Evolutionary conservation across 2,888 invertebrate species (phyloP), one percentile per base, ranked within the genome.

Genomic region (Palloptera scutellata): DNA sequence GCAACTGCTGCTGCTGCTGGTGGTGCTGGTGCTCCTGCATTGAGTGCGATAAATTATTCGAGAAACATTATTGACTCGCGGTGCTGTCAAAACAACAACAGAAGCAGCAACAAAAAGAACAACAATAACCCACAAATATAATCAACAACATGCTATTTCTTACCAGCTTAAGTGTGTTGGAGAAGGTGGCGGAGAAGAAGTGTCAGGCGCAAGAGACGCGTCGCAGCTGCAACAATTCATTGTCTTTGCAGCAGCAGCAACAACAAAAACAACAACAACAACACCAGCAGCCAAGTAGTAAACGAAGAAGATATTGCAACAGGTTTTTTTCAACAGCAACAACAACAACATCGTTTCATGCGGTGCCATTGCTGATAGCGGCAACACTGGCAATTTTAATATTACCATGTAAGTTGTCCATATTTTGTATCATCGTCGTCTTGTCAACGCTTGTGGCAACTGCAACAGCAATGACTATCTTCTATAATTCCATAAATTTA

Each of bases 401-500:
- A 62, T 59, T 67, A 40, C 62, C 61, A 55, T 57, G 66, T 66
- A 61, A 66, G 66, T 66, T 30, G 30, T n/a, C n/a, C n/a, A n/a
- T 4, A 66, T 20, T 60, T 45, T 45, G 42, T 59, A 41, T 30
- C 30, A 30, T 30, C 30, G 30, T 30, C 30, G 30, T 30, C 30
- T 30, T 6, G 30, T 30, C 6, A 30, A 4, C 30, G 30, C 30
- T 30, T 30, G 30, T 30, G 30, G 30, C 30, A 30, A 30, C 30
- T 30, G 30, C 30, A 2, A 30, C 30, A 30, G 30, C 30, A 30
- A 30, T 30, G 30, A 30, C 30, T 30, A 30, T 30, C 6, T 30
- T 30, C 30, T 30, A 30, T 30, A 30, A 4, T 30, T 30, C 30
- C 30, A 30, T 30, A 30, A 6, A 6, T 30, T n/a, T n/a, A n/a